Base-by-base conservation (phyloP, 1,140 invertebrate species). In the Lepeophtheirus salmonis region DNA sequence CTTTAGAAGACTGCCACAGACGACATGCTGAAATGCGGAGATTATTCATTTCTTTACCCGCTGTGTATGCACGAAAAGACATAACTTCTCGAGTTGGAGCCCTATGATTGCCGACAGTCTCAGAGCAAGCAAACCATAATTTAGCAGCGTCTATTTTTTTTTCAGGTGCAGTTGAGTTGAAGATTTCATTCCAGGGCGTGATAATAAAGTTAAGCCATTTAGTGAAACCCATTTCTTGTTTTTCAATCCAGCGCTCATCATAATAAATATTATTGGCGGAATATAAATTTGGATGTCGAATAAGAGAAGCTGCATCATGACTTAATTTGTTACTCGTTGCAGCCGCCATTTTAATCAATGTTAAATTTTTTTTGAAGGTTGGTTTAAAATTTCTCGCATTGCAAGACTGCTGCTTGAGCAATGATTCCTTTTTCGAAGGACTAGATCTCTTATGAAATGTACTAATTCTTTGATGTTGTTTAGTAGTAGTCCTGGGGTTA, bases 201-300 rank as follows among this genome's bases (percentile, higher is more conserved):
- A 94, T 70, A 25, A 92, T 72, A 57, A 80, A 83, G 71, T 92
- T 92, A 0, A 92, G 70, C 88, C 88, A 92, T 63, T 83, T 82
- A 63, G 81, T 83, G 65, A 92, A 89, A 63, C 84, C 81, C 0
- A 72, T 71, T 71, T 87, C 83, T 68, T 90, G 84, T 62, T 82
- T 80, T 52, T 82, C 77, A 12, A 89, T 77, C 73, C 85, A 86
- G 66, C 78, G 73, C 64, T 84, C 80, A 70, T 88, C 83, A 68
- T 84, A 82, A 67, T 83, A 86, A 67, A 82, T 74, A 2, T 77
- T 77, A 12, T 77, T 74, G 2, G 77, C 48, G 23, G 59, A 48
- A 55, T n/a, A 61, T 4, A 48, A 50, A 17, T 61, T 61, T 1
- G 59, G 59, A 23, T 50, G 57, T 17, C 49, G 26, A 3, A 60